Evolutionary conservation across 1,140 invertebrate species (phyloP).

Genomic region (Camponotus floridanus): DNA sequence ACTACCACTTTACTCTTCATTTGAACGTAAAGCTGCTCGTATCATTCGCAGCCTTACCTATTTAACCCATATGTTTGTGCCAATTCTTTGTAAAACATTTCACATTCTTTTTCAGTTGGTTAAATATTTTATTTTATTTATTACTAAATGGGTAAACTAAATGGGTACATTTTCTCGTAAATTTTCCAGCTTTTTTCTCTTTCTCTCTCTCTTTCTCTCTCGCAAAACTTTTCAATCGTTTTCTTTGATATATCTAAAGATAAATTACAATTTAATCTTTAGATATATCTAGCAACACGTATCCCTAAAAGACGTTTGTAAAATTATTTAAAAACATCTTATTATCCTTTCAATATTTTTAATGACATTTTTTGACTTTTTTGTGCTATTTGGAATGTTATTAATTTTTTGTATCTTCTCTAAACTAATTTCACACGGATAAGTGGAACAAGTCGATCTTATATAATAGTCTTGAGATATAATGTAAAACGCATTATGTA

Average conservation of each 20-base stretch:
- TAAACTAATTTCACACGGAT: too few relatives aligned
- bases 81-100: constrained; percentile 24
- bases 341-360: too few relatives aligned
- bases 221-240: neutral
- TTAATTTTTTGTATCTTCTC: too few relatives aligned
- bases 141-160: neutral
- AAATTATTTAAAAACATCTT: too few relatives aligned
- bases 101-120: neutral
- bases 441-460: too few relatives aligned
- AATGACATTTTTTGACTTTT: too few relatives aligned
- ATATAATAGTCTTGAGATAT: too few relatives aligned
- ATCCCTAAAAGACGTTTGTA: too few relatives aligned
- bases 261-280: too few relatives aligned
- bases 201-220: neutral
- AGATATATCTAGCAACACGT: too few relatives aligned
- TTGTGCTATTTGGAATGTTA: too few relatives aligned
- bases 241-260: neutral
- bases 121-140: neutral
- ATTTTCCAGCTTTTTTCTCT: neutral
- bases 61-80: constrained; percentile 65
- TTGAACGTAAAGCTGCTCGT: constrained; percentile 75
- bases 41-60: constrained; percentile 75
- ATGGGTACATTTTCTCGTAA: too few relatives aligned
- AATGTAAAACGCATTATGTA: neutral
- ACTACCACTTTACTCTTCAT: constrained; percentile 80